Conservation (phyloP, 2,888 invertebrate genomes). For the Tiliacea aurago region DNA sequence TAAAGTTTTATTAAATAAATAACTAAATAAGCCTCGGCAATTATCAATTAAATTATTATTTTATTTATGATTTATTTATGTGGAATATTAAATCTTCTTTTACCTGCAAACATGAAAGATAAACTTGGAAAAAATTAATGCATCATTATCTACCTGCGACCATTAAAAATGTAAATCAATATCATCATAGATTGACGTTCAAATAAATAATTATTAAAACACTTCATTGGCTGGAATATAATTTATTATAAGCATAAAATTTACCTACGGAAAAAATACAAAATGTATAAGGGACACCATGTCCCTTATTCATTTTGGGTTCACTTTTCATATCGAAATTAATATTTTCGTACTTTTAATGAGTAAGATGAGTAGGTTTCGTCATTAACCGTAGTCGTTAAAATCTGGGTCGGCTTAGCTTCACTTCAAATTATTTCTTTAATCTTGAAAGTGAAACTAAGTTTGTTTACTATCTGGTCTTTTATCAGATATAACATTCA, state of each 20-base stretch:
- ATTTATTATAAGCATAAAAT: no score
- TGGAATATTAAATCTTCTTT: not conserved
- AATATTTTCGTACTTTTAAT: conserved; percentile 61
- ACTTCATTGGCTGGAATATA: not conserved
- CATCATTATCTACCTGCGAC: not conserved
- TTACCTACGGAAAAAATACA: no score
- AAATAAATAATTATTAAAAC: not conserved
- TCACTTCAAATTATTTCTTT: conserved; percentile 18
- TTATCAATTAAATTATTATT: not conserved
- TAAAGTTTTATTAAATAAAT: no score
- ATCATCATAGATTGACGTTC: not conserved
- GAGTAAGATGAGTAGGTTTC: conserved; percentile 53
- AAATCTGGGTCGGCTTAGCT: conserved; percentile 31
- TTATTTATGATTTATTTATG: not conserved
- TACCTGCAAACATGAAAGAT: not conserved
- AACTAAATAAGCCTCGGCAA: not conserved
- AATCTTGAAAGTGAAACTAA: not conserved
- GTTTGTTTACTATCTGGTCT: not conserved
- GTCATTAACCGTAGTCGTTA: conserved; percentile 54
- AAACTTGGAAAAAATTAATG: not conserved
- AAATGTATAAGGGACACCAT: not conserved
- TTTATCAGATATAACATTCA: not conserved
- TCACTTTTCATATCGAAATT: conserved; percentile 31
- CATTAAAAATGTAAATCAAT: not conserved
- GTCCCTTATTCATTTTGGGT: not conserved